Conservation (phyloP, 2,113 vertebrate genomes). For the Zosterops borbonicus region DNA sequence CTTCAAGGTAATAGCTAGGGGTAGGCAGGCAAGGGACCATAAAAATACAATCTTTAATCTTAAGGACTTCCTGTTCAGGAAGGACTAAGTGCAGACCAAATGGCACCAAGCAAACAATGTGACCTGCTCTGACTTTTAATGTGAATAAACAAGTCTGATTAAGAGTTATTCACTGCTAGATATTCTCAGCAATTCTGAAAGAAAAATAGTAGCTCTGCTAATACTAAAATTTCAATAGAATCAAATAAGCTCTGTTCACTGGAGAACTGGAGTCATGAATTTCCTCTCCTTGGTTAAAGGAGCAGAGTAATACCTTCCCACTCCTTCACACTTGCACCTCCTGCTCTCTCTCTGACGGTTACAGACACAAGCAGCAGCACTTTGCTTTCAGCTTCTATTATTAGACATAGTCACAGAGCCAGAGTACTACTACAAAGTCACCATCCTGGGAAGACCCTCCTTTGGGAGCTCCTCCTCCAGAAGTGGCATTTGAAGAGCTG, state of each 20-base stretch:
- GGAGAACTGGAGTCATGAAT: background rate
- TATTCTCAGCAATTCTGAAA: conserved; percentile 29
- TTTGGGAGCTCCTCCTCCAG: background rate
- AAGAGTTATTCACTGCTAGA: conserved; percentile 57
- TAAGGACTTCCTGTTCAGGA: conserved; percentile 79
- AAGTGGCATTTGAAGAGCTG: background rate
- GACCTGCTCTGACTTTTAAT: conserved; percentile 56
- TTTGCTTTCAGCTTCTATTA: background rate
- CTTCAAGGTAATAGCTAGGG: conserved; percentile 57
- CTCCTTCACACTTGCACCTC: background rate
- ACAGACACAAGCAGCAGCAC: background rate
- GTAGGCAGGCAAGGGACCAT: conserved; percentile 64
- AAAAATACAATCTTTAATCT: conserved; percentile 78
- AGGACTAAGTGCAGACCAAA: conserved; percentile 72
- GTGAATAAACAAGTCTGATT: conserved; percentile 73
- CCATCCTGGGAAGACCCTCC: background rate
- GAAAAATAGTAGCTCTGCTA: conserved; percentile 16
- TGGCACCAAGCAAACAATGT: conserved; percentile 68
- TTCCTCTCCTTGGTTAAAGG: conserved; percentile 21
- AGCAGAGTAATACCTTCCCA: background rate
- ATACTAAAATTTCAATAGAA: conserved; percentile 38
- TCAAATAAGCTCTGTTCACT: conserved; percentile 26
- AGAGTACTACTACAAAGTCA: background rate
- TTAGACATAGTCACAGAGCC: background rate
- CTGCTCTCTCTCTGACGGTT: background rate